Base-by-base conservation (phyloP, 2,888 invertebrate species). In the Octonoba sinensis region DNA sequence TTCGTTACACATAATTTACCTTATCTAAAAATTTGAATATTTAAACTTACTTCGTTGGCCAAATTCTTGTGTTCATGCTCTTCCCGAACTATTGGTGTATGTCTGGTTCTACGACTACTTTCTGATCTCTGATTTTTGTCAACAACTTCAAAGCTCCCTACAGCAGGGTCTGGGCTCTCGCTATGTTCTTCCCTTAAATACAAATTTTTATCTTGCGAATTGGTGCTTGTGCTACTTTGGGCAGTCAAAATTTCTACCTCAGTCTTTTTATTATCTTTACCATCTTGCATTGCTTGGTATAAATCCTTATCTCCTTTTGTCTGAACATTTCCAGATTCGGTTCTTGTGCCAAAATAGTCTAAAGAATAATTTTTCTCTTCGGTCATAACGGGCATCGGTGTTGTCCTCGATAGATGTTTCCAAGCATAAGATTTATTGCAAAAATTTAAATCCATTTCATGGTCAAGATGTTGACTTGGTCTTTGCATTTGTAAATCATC, bases 401-500 rank as follows among this genome's bases (percentile, higher is more conserved):
- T 36, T 11, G 36, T 36, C 11, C 36, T 36, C 16, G 11, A 20
- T 54, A 54, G 54, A 18, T 54, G 54, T 54, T 54, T 54, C 54
- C 54, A 16, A 4, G 36, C 36, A 36, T 27, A 27, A 27, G 36
- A 36, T 36, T 36, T 36, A 11, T 36, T 36, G 11, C 36, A 36
- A 36, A 36, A 36, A 8, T 11, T 36, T 36, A 36, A 36, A 36
- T 49, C n/a, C 8, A 24, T 49, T 13, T 46, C 65, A 49, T 65
- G 65, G 20, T 65, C 49, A 22, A 65, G 24, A n/a, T 65, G 65
- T 49, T 49, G 24, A 15, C 47, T 24, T 49, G 13, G 44, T 65
- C 65, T 47, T 22, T 65, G 65, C 49, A 65, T 57, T 27, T 57
- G 69, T 18, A 70, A 57, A 57, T 70, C 69, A 57, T 56, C 57